Conservation (phyloP, 2,113 vertebrate species). For the Numenius arquata region DNA sequence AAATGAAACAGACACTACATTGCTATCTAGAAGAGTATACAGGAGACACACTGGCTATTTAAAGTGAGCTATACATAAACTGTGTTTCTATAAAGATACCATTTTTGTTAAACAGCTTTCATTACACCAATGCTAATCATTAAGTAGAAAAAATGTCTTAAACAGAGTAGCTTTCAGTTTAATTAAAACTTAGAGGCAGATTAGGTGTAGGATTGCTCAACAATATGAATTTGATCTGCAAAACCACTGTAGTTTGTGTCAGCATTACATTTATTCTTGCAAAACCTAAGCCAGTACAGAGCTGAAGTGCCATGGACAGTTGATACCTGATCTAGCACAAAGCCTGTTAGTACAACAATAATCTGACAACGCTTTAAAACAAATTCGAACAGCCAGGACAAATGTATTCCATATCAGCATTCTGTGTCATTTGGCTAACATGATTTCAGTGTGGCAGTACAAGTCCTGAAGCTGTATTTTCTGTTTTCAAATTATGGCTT, state of each 20-base stretch:
- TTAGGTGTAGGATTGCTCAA: background rate
- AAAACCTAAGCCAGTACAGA: background rate
- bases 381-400: background rate
- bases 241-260: background rate
- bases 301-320: background rate
- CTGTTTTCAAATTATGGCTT: background rate
- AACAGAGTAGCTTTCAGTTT: background rate
- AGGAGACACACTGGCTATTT: background rate
- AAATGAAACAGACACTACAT: background rate
- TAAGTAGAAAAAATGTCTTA: background rate
- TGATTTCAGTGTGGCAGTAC: background rate
- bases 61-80: background rate
- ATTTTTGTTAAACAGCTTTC: background rate
- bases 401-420: background rate
- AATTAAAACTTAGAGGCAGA: background rate
- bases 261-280: background rate
- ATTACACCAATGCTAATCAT: background rate
- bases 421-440: background rate
- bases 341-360: background rate
- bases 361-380: background rate
- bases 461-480: background rate
- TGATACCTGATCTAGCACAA: background rate
- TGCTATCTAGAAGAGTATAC: background rate
- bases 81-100: background rate
- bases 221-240: background rate